Evolutionary conservation across 1,140 invertebrate genomes (phyloP).

Genomic region (Atta texana): DNA sequence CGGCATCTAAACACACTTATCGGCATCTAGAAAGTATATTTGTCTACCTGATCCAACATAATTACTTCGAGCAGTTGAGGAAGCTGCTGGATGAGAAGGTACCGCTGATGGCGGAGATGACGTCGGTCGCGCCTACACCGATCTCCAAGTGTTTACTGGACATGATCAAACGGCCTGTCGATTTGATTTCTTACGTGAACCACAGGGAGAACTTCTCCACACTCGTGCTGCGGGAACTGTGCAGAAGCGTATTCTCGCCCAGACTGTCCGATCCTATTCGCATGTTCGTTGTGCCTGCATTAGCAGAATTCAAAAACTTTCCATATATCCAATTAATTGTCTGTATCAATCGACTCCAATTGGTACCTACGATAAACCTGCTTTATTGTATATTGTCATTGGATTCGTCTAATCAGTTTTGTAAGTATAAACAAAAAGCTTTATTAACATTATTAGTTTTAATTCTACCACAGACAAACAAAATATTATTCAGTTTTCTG

Average conservation of each 20-base stretch:
- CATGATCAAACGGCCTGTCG: slow-evolving; percentile 91
- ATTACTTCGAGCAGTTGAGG: slow-evolving; percentile 91
- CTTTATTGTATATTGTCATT: slow-evolving; percentile 89
- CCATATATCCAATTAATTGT: slow-evolving; percentile 86
- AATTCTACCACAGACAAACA: background rate
- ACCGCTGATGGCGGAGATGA: slow-evolving; percentile 90
- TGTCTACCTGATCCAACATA: slow-evolving; percentile 83
- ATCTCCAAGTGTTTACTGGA: slow-evolving; percentile 91
- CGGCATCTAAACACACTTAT: slow-evolving; percentile 79
- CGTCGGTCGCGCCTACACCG: slow-evolving; percentile 90
- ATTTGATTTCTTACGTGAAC: slow-evolving; percentile 81
- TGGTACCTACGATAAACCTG: slow-evolving; percentile 83
- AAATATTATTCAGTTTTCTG: background rate
- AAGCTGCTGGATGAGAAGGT: slow-evolving; percentile 90
- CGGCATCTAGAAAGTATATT: slow-evolving; percentile 79
- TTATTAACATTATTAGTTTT: background rate
- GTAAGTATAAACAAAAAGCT: slow-evolving; percentile 83
- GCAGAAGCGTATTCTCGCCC: slow-evolving; percentile 80
- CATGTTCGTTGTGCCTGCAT: slow-evolving; percentile 85
- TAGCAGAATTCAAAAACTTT: slow-evolving; percentile 84
- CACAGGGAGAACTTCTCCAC: slow-evolving; percentile 81
- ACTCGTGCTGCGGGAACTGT: slow-evolving; percentile 79
- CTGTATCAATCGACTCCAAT: slow-evolving; percentile 83
- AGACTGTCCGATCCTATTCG: slow-evolving; percentile 84
- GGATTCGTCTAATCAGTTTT: slow-evolving; percentile 88